Percentiles rank a stretch among this genome's conserved stretches.
Conservation (phyloP, 1,140 invertebrate genomes). For the Trachymyrmex cornetzi region DNA sequence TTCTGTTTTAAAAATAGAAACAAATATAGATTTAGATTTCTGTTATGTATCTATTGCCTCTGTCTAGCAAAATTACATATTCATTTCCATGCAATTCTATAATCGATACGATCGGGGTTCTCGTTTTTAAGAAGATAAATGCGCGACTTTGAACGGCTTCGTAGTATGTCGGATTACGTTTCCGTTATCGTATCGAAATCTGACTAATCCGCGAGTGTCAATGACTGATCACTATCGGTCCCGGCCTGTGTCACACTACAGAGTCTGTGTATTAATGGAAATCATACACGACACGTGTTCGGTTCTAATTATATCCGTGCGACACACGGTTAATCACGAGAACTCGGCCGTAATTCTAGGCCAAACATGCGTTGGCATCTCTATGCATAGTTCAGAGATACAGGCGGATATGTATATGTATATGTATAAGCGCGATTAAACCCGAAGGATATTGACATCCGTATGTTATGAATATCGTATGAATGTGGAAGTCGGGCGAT, state of each 20-base stretch:
- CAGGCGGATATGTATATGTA: constrained; percentile 29
- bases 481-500: constrained; percentile 29
- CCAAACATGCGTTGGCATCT: constrained; percentile 62
- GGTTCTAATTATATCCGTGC: constrained; percentile 73
- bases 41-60: background rate
- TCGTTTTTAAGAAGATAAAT: constrained; percentile 21
- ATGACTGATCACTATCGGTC: constrained; percentile 67
- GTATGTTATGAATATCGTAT: constrained; percentile 60
- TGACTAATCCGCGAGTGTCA: constrained; percentile 34
- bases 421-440: constrained; percentile 54
- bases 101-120: background rate
- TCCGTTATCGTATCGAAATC: constrained; percentile 18
- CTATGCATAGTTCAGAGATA: constrained; percentile 28
- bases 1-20: background rate
- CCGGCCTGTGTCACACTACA: background rate
- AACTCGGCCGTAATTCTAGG: constrained; percentile 67
- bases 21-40: background rate
- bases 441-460: constrained; percentile 53
- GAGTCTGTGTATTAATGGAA: constrained; percentile 67
- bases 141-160: constrained; percentile 33
- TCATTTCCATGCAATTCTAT: background rate
- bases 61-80: background rate
- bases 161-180: background rate
- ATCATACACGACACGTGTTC: constrained; percentile 67
- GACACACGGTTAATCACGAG: constrained; percentile 72